Evolutionary conservation across 2,113 vertebrate genomes (phyloP).

Genomic region (Rallus limicola): DNA sequence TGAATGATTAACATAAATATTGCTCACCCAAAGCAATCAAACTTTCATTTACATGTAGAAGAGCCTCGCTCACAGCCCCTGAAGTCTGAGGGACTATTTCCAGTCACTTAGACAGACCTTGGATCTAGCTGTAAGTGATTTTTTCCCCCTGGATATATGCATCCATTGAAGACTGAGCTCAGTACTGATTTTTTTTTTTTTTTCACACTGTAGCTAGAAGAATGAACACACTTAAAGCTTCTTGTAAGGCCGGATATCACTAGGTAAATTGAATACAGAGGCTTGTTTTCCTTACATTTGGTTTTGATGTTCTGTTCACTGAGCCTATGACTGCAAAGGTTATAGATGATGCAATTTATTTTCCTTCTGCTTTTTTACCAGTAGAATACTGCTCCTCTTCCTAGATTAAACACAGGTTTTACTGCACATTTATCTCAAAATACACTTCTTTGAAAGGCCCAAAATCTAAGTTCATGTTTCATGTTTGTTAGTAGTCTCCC

Average conservation of each 20-base stretch:
- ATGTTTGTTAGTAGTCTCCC: not conserved
- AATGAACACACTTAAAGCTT: conserved; percentile 12
- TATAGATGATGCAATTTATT: conserved; percentile 70
- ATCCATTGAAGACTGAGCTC: not conserved
- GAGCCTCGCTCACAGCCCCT: not conserved
- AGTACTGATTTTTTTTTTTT: not conserved
- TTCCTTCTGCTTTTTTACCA: conserved; percentile 63
- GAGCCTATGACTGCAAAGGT: conserved; percentile 65
- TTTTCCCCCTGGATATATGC: not conserved
- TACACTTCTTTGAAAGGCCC: conserved; percentile 20
- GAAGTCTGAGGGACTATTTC: not conserved
- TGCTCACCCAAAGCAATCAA: conserved; percentile 44
- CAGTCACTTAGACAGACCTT: not conserved
- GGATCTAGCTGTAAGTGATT: not conserved
- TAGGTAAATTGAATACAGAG: conserved; percentile 68
- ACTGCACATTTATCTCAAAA: conserved; percentile 58
- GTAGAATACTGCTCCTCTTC: conserved; percentile 52
- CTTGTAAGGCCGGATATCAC: conserved; percentile 45
- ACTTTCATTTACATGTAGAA: conserved; percentile 6
- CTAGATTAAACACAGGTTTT: conserved; percentile 64
- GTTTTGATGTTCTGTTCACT: conserved; percentile 72
- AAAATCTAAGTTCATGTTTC: conserved; percentile 29
- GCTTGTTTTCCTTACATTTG: conserved; percentile 68
- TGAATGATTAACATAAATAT: conserved; percentile 37
- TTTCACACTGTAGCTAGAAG: conserved; percentile 53